These are phyloP conservation scores for Himalopsyche anomala DNA, from an alignment of 2,888 invertebrate species.

Conservation along the genomic window DNA sequence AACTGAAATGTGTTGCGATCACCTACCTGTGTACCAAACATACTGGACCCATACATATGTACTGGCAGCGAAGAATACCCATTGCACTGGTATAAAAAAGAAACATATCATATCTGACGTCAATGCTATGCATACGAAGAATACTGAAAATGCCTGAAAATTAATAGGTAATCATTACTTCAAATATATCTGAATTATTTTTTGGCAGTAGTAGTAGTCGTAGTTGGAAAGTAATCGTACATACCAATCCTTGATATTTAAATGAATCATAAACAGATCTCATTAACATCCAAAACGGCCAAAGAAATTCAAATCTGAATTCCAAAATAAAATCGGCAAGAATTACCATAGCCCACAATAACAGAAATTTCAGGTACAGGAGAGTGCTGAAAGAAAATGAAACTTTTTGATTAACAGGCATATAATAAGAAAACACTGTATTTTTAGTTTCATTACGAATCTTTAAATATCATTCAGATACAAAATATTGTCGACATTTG, in stretches of 20 bases:
- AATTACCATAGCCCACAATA: conserved; percentile 96
- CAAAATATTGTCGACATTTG: conserved; percentile 4
- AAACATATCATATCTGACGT: conserved; percentile 99
- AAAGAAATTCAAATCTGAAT: conserved; percentile 99
- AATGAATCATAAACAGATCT: conserved; percentile 98
- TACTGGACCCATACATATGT: conserved; percentile 99
- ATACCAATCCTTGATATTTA: conserved; percentile 97
- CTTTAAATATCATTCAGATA: neutral
- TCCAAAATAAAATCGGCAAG: conserved; percentile 97
- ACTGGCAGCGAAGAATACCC: conserved; percentile 98
- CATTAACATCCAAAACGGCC: conserved; percentile 98
- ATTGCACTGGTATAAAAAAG: conserved; percentile 98
- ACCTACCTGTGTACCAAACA: conserved; percentile 96
- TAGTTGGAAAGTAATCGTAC: conserved; percentile 69
- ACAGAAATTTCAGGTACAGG: conserved; percentile 95
- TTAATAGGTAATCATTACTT: neutral
- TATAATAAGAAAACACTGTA: too few species aligned
- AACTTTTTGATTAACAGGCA: neutral
- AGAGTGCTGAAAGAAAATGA: conserved; percentile 86
- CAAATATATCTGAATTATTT: neutral
- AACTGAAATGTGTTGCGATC: too few species aligned
- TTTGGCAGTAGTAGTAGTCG: neutral
- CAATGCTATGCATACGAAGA: conserved; percentile 98
- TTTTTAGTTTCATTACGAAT: neutral
- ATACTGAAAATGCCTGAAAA: conserved; percentile 95